Conservation (phyloP, 2,797 vertebrate genomes). For the Hippopotamyrus pictus region DNA sequence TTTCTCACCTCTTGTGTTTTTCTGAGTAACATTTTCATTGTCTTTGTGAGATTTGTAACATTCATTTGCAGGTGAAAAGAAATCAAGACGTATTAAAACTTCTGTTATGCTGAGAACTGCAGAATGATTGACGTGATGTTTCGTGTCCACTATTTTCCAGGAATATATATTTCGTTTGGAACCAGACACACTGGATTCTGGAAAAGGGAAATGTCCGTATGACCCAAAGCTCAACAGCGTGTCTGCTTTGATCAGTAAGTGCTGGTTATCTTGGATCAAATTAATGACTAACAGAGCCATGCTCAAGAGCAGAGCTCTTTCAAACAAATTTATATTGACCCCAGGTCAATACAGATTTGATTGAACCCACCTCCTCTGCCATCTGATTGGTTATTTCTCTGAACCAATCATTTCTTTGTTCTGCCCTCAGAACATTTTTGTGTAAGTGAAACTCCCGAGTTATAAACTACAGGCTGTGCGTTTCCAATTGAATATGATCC, state of each 20-base stretch:
- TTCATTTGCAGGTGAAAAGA: constrained; percentile 39
- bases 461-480: constrained; percentile 42
- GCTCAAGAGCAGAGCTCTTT: not conserved
- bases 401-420: not conserved
- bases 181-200: constrained; percentile 88
- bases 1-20: not conserved
- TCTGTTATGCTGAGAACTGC: constrained; percentile 44
- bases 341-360: not conserved
- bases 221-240: constrained; percentile 97
- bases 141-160: constrained; percentile 64
- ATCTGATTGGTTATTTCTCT: not conserved
- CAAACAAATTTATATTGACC: not conserved
- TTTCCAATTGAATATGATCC: constrained; percentile 50
- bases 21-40: not conserved
- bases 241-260: constrained; percentile 95
- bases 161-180: constrained; percentile 96
- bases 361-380: not conserved
- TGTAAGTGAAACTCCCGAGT: not conserved
- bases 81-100: constrained; percentile 39
- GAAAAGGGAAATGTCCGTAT: constrained; percentile 97
- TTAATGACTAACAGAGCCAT: not conserved
- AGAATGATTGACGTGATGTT: constrained; percentile 25
- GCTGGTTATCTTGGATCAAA: constrained; percentile 12
- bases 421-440: not conserved
- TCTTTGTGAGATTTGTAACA: not conserved